Base-by-base conservation (phyloP, 2,888 invertebrate species). In the Atethmia centrago region DNA sequence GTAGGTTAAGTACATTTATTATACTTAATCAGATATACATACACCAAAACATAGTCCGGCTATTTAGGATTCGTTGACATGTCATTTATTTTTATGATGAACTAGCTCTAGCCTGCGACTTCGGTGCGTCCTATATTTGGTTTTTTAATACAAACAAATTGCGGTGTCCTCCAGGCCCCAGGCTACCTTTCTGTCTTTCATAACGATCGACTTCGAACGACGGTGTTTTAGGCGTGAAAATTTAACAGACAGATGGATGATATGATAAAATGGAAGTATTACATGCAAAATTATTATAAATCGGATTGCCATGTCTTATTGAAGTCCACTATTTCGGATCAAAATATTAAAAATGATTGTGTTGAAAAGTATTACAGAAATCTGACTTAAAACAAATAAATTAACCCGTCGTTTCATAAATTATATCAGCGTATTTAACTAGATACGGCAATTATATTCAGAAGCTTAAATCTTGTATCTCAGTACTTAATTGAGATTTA, bases 51-150 rank as follows among this genome's bases (percentile, higher is more conserved):
- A 58, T 58, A n/a, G 16, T 36, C 45, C 21, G 21, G 8, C 16
- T 68, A n/a, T 31, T 67, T 21, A 36, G 19, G 21, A 40, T n/a
- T 71, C 19, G 28, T 47, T 28, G 71, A 56, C 36, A 47, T 16
- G 16, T 69, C 21, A 71, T 71, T 47, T 40, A 56, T 69, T 69
- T 40, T 56, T 5, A 28, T 56, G 36, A 28, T 55, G 28, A 9
- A 28, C 28, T 16, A 51, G 12, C 1, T n/a, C 2, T 51, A 12
- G 4, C 2, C 25, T 53, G 14, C 25, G 4, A 53, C 53, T 53
- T 53, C 5, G 25, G 14, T 25, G n/a, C n/a, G 14, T 2, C 12
- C n/a, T n/a, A n/a, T 12, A 51, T 53, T 25, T 53, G 25, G 2
- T 7, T 25, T 25, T 51, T 53, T 16, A 25, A 14, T 53, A 25